Percentiles rank a stretch among this genome's conserved stretches.
Evolutionary conservation across 2,113 vertebrate species (phyloP).

Genomic region (Solea solea): DNA sequence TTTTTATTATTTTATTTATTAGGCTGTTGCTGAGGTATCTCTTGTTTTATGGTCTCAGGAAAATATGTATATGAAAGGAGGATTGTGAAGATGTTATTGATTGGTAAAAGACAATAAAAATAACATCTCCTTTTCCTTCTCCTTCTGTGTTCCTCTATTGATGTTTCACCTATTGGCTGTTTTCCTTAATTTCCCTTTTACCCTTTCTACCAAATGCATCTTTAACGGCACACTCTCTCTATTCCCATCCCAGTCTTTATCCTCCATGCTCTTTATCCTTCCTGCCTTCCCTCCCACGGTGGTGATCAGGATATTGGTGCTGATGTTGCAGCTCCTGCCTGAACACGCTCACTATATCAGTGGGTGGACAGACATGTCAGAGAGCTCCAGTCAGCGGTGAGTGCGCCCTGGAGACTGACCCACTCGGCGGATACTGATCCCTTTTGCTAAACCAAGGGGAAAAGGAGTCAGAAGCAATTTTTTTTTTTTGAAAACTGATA

Average conservation of each 20-base stretch:
- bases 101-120: no score
- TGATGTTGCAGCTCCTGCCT: slow-evolving; percentile 74
- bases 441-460: slow-evolving; percentile 39
- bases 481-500: slow-evolving; percentile 45
- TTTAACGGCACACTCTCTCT: slow-evolving; percentile 44
- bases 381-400: slow-evolving; percentile 58
- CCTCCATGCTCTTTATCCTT: slow-evolving; percentile 55
- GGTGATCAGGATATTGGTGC: slow-evolving; percentile 75
- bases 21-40: not conserved
- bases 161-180: no score
- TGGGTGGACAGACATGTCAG: slow-evolving; percentile 68
- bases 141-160: no score
- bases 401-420: slow-evolving; percentile 59
- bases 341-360: slow-evolving; percentile 72
- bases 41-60: slow-evolving; percentile 18
- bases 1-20: slow-evolving; percentile 1
- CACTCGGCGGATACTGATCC: slow-evolving; percentile 51
- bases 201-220: slow-evolving; percentile 29
- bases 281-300: slow-evolving; percentile 51
- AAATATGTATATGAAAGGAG: slow-evolving; percentile 5
- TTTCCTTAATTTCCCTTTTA: slow-evolving; percentile 28
- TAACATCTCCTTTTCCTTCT: no score
- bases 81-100: no score
- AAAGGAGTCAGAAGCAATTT: slow-evolving; percentile 30
- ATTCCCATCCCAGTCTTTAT: slow-evolving; percentile 66